phyloP scores from a whole-genome alignment of 1,140 invertebrate species.

The Chrysomallon squamiferum region DNA sequence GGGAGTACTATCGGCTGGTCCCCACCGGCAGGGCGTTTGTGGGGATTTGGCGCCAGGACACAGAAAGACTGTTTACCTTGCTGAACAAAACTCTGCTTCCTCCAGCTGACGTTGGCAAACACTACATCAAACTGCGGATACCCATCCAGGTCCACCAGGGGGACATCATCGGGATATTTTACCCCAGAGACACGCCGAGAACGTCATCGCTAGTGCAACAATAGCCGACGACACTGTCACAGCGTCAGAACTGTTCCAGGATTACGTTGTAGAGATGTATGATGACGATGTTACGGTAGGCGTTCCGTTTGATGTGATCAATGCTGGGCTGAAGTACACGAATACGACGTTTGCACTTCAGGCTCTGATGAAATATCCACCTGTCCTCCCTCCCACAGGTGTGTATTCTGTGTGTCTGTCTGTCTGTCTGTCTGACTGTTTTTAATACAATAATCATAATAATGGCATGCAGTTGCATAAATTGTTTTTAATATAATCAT shows the following conservation, averaged over 20 bases:
- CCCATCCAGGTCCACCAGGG: slow-evolving; percentile 44
- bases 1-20: slow-evolving; percentile 48
- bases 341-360: slow-evolving; percentile 48
- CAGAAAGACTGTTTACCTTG: slow-evolving; percentile 39
- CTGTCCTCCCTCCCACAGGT: not conserved
- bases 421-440: too few species aligned
- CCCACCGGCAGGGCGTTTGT: slow-evolving; percentile 33
- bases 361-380: slow-evolving; percentile 47
- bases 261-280: slow-evolving; percentile 38
- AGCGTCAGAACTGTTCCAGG: slow-evolving; percentile 44
- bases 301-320: slow-evolving; percentile 29
- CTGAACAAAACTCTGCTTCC: slow-evolving; percentile 38
- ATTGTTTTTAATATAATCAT: too few species aligned
- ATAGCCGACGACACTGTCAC: slow-evolving; percentile 33
- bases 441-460: too few species aligned
- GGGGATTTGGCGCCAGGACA: slow-evolving; percentile 45
- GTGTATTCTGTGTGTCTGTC: not conserved
- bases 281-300: slow-evolving; percentile 36
- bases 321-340: slow-evolving; percentile 12
- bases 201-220: slow-evolving; percentile 45
- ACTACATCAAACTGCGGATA: slow-evolving; percentile 17
- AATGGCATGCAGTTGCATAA: too few species aligned
- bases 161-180: slow-evolving; percentile 58
- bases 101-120: slow-evolving; percentile 36
- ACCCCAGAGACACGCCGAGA: slow-evolving; percentile 33